A percentile compares a stretch with the other conserved stretches of the same genome.
Evolutionary conservation across 2,888 invertebrate genomes (phyloP).

Genomic region (Clostera curtula): DNA sequence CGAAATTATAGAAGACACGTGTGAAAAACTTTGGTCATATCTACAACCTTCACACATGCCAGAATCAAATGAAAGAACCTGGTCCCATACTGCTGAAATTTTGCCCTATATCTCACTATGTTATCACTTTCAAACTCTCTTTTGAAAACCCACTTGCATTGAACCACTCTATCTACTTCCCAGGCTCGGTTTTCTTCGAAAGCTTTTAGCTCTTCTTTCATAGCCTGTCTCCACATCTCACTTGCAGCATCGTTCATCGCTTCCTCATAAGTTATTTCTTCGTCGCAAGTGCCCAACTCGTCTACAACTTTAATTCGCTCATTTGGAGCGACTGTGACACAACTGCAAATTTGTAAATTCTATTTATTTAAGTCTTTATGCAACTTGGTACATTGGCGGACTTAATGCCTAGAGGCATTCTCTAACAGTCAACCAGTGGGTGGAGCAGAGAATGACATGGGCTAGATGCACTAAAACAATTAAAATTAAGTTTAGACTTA

Average conservation of each 20-base stretch:
- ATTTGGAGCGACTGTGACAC: too few relatives aligned
- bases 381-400: too few relatives aligned
- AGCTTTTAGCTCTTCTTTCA: not conserved
- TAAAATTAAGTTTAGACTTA: too few relatives aligned
- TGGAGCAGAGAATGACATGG: too few relatives aligned
- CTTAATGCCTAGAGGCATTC: too few relatives aligned
- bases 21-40: conserved; percentile 8
- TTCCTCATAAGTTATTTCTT: not conserved
- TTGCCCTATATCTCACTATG: conserved; percentile 2
- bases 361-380: too few relatives aligned
- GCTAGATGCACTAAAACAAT: too few relatives aligned
- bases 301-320: too few relatives aligned
- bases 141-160: conserved; percentile 5
- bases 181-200: conserved; percentile 1
- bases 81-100: too few relatives aligned
- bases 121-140: conserved; percentile 5
- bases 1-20: conserved; percentile 6
- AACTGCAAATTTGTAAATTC: too few relatives aligned
- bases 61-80: conserved; percentile 1
- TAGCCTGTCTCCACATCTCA: conserved; percentile 1
- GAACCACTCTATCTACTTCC: conserved; percentile 1
- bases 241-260: not conserved
- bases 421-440: too few relatives aligned
- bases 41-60: conserved; percentile 5
- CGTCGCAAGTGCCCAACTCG: not conserved